Conservation (phyloP, 2,797 vertebrate species). For the Anas flavirostris region DNA sequence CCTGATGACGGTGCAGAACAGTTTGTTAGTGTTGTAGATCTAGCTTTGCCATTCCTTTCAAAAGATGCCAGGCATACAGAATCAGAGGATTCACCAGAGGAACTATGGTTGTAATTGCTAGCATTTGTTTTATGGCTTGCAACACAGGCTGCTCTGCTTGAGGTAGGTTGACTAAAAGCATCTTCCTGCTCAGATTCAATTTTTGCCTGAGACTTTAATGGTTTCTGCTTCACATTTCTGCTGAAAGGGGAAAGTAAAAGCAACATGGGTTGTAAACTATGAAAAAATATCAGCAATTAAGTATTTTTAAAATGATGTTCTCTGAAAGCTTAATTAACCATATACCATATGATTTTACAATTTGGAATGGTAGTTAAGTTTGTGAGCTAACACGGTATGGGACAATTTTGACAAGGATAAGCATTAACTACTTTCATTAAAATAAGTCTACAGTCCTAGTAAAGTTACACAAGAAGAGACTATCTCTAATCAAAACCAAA, state of each 20-base stretch:
- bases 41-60: slow-evolving; percentile 75
- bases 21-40: slow-evolving; percentile 59
- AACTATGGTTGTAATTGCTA: slow-evolving; percentile 68
- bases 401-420: not conserved
- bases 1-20: slow-evolving; percentile 80
- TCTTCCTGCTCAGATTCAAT: slow-evolving; percentile 76
- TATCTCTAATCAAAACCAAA: not conserved
- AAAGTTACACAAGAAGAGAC: not conserved
- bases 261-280: not conserved
- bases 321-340: not conserved
- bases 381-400: not conserved
- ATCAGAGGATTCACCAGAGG: slow-evolving; percentile 82
- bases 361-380: not conserved
- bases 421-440: not conserved
- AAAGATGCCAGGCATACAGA: slow-evolving; percentile 76
- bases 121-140: slow-evolving; percentile 76
- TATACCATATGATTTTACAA: fast-evolving
- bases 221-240: slow-evolving; percentile 83
- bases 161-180: slow-evolving; percentile 85
- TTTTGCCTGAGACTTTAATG: slow-evolving; percentile 87
- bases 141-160: slow-evolving; percentile 81
- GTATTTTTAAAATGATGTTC: not conserved
- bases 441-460: not conserved
- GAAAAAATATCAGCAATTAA: not conserved
- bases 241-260: slow-evolving; percentile 40